A percentile compares a stretch with the other conserved stretches of the same genome.
These are phyloP conservation scores for Cossypha dichroa DNA, from an alignment of 2,797 vertebrate genomes.

Conservation along the genomic window DNA sequence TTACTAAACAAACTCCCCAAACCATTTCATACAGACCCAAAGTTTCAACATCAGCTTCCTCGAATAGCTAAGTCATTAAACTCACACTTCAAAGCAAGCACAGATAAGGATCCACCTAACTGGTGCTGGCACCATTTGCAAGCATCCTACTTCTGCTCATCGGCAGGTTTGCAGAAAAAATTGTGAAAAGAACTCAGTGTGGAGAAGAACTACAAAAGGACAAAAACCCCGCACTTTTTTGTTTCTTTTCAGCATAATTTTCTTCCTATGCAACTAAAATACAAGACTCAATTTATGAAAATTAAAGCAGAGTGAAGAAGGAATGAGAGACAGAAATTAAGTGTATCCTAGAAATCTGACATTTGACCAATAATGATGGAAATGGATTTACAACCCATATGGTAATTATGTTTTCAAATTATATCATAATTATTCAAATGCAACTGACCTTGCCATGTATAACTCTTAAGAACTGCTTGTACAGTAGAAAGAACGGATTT, in stretches of 20 bases:
- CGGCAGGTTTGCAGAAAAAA: not conserved
- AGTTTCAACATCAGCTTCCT: not conserved
- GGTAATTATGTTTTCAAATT: conserved; percentile 37
- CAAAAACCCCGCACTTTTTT: not conserved
- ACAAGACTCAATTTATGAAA: not conserved
- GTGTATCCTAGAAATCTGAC: not conserved
- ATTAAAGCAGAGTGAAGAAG: not conserved
- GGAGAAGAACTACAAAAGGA: not conserved
- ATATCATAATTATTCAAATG: conserved; percentile 50
- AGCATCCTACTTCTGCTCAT: not conserved
- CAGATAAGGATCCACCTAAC: not conserved
- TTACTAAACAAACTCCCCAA: not conserved
- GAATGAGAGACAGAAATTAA: conserved; percentile 16
- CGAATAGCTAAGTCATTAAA: not conserved
- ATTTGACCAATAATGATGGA: not conserved
- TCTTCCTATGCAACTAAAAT: not conserved
- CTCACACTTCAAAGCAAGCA: not conserved
- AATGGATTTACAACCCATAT: conserved; percentile 18
- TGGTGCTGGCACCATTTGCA: not conserved
- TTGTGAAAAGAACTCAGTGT: not conserved
- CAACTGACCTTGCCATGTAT: conserved; percentile 25
- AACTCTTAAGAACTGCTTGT: conserved; percentile 11
- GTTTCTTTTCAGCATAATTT: not conserved
- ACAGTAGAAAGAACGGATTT: conserved; percentile 10
- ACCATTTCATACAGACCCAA: not conserved